Evolutionary conservation across 1,140 invertebrate genomes (phyloP), one percentile per base, ranked within the genome.

Genomic region (Wiebesia pumilae): DNA sequence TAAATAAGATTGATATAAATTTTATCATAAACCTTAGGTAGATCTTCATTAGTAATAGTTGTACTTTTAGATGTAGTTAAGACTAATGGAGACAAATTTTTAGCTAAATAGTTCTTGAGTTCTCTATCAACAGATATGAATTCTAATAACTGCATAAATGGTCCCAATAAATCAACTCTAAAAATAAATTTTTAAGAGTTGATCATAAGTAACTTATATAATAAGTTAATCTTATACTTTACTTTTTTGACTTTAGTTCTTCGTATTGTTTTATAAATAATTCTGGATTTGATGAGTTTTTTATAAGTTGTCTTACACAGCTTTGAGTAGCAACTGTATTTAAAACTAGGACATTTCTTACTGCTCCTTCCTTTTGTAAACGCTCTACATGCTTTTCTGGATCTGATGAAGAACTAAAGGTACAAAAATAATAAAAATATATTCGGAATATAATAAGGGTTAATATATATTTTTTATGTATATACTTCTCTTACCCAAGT

Each of bases 161-260:
- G 89, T 47, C 93, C 92, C 47, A 95, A 89, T 62, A 92, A 91
- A 90, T 95, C 94, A 35, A 95, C 91, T 89, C 95, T 95, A 87
- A 75, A 93, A 93, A 85, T 30, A 85, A 30, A 6, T 71, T 35
- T 19, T 7, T 33, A 71, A 33, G 35, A 85, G 81, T 69, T 51
- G 51, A 51, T 71, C 3, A 62, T 62, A 7, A 30, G 19, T 58
- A 65, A 21, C n/a, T 35, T 21, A 75, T 9, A 1, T 75, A 75
- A 24, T 21, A 24, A 43, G 27, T 3, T 62, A 80, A 9, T 80
- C 27, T 62, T 62, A 71, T 38, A 19, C 24, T 88, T 89, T 91
- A 95, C 94, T 95, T 95, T 90, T 94, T 95, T 27, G 93, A 90
- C 89, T 93, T 94, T 3, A 95, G 88, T 87, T 95, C 94, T 86